Conservation (phyloP, 2,888 invertebrate genomes). For the Leucozona laternaria region DNA sequence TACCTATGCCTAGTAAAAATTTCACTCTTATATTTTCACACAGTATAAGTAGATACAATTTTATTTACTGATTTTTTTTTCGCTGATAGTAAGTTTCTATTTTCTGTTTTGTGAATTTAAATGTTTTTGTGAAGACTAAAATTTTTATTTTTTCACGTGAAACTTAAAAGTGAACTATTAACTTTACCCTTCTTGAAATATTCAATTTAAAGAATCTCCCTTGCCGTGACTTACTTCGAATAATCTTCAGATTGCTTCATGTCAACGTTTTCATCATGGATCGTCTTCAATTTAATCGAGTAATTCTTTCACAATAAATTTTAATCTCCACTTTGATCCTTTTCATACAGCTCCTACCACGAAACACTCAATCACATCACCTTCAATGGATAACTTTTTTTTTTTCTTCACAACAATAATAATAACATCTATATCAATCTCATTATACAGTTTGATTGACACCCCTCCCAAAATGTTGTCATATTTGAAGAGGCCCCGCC, state of each 20-base stretch:
- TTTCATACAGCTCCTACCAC: conserved; percentile 14
- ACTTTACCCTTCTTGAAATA: neutral
- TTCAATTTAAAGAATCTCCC: neutral
- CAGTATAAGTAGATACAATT: too few relatives aligned
- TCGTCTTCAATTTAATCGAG: neutral
- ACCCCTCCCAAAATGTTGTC: conserved; percentile 64
- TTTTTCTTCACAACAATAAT: neutral
- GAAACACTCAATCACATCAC: conserved; percentile 54
- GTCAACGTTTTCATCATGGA: neutral
- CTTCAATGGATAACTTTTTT: conserved; percentile 9
- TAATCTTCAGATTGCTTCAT: neutral
- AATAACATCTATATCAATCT: conserved; percentile 55
- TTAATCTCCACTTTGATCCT: conserved; percentile 40
- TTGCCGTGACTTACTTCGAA: neutral
- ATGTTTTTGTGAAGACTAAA: too few relatives aligned
- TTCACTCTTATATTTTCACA: too few relatives aligned
- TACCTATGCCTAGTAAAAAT: too few relatives aligned
- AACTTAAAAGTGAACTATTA: neutral
- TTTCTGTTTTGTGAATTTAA: too few relatives aligned
- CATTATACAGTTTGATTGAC: conserved; percentile 71
- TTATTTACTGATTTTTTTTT: too few relatives aligned
- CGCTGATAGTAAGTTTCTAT: too few relatives aligned
- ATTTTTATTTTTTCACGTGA: too few relatives aligned
- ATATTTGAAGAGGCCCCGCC: conserved; percentile 65
- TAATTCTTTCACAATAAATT: neutral